phyloP scores from a whole-genome alignment of 1,140 invertebrate species.

The Procambarus clarkii region DNA sequence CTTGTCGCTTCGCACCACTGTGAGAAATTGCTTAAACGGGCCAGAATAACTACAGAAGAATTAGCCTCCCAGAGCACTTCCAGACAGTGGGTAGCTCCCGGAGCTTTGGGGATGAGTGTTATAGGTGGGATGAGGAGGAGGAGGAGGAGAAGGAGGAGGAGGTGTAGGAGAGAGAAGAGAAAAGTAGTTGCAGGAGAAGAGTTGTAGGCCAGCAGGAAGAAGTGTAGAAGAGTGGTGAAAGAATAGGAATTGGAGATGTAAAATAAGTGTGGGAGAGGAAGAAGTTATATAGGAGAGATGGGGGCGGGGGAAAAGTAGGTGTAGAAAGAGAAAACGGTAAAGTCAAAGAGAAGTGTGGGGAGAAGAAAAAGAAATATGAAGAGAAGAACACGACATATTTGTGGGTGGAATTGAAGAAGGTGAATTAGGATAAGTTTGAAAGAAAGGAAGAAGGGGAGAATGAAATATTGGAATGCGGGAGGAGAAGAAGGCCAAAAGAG shows the following conservation, averaged over 20 bases:
- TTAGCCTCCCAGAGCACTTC: not conserved
- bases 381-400: not conserved
- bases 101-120: not conserved
- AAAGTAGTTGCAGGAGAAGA: not conserved
- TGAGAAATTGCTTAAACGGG: not conserved
- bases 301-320: no score
- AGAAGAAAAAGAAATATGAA: not conserved
- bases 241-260: no score
- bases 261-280: no score
- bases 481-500: not conserved
- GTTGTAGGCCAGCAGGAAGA: no score
- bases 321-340: no score
- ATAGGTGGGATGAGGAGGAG: not conserved
- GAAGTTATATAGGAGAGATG: no score
- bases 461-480: not conserved
- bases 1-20: not conserved
- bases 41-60: not conserved
- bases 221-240: not conserved
- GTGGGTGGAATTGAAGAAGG: not conserved
- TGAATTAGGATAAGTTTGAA: not conserved
- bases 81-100: not conserved
- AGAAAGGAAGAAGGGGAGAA: not conserved
- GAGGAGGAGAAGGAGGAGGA: not conserved
- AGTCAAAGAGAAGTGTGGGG: not conserved
- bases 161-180: not conserved